phyloP scores from a whole-genome alignment of 2,797 vertebrate genomes.

The Gymnothorax javanicus region DNA sequence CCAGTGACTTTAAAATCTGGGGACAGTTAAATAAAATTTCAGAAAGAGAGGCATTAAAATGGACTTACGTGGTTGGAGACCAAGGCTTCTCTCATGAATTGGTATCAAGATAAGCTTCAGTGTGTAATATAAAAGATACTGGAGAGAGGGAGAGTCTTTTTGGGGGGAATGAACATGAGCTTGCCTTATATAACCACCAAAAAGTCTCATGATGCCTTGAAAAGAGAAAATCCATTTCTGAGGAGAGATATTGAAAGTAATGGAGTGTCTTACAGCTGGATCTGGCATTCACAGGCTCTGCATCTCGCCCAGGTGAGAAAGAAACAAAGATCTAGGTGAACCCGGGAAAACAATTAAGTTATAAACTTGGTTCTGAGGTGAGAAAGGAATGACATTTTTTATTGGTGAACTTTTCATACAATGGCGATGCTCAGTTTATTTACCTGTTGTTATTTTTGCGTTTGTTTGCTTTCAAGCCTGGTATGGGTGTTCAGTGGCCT shows the following conservation, averaged over 20 bases:
- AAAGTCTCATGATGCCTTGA: not conserved
- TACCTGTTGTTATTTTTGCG: not conserved
- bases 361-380: not conserved
- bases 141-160: not conserved
- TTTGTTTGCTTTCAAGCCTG: not conserved
- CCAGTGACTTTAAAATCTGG: not conserved
- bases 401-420: not conserved
- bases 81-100: not conserved
- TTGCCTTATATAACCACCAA: not conserved
- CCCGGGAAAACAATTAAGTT: not conserved
- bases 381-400: not conserved
- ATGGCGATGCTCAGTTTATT: not conserved
- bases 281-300: not conserved
- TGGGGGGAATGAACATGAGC: not conserved
- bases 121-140: not conserved
- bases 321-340: not conserved
- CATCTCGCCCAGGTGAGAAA: not conserved
- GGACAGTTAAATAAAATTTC: not conserved
- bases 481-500: not conserved
- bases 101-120: not conserved
- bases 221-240: slow-evolving; percentile 13
- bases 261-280: not conserved
- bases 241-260: not conserved
- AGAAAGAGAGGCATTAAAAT: too few relatives aligned
- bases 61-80: not conserved